Evolutionary conservation across 1,140 invertebrate species (phyloP).

Genomic region (Dinoponera quadriceps): DNA sequence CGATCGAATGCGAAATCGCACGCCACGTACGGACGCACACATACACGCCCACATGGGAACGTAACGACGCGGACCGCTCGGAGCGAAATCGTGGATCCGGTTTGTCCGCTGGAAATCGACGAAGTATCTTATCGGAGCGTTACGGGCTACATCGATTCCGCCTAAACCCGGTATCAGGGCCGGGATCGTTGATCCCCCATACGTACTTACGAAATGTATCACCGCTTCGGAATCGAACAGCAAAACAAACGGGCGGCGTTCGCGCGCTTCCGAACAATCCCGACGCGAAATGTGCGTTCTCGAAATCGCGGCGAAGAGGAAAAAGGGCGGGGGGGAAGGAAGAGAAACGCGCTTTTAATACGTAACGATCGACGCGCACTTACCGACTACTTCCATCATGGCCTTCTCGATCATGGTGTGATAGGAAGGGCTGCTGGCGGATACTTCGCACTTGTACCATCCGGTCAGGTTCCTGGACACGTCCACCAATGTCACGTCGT

Average conservation of each 20-base stretch:
- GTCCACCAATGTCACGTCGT: conserved; percentile 86
- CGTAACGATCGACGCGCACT: conserved; percentile 76
- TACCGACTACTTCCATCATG: conserved; percentile 90
- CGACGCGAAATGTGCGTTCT: conserved; percentile 45
- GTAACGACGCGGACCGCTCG: background rate
- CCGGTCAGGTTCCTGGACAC: conserved; percentile 88
- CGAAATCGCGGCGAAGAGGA: no score
- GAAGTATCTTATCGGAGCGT: conserved; percentile 32
- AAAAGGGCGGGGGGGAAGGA: background rate
- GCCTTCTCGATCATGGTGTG: conserved; percentile 89
- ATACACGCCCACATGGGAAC: no score
- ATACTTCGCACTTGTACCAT: conserved; percentile 91
- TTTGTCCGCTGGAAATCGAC: conserved; percentile 34
- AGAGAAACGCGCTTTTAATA: conserved; percentile 49
- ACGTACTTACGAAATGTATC: conserved; percentile 7
- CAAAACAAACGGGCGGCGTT: background rate
- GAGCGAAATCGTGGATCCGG: background rate
- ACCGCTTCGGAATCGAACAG: background rate
- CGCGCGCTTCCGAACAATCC: conserved; percentile 46
- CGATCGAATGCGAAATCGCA: no score
- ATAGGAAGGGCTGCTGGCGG: conserved; percentile 90
- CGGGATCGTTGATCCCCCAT: conserved; percentile 13
- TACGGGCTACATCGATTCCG: conserved; percentile 30
- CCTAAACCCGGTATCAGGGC: conserved; percentile 4
- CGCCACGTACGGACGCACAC: no score